phyloP scores from a whole-genome alignment of 2,888 invertebrate species.

The Catocala sponsa region DNA sequence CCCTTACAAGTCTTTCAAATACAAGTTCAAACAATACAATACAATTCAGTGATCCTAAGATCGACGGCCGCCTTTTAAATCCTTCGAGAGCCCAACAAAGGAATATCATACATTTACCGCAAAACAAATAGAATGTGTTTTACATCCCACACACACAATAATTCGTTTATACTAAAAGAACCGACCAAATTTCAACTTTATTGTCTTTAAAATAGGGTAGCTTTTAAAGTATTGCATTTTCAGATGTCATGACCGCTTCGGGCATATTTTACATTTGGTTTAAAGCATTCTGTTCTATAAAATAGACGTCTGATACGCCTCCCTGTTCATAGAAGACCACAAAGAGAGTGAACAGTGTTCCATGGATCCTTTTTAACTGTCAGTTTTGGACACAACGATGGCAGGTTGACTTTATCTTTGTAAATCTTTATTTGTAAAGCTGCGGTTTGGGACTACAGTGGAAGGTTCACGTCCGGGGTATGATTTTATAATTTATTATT shows the following conservation, averaged over 20 bases:
- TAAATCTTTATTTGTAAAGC: slow-evolving; percentile 15
- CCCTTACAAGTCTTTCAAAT: neutral
- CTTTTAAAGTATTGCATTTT: neutral
- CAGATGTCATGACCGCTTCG: neutral
- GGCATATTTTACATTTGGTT: neutral
- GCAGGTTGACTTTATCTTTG: slow-evolving; percentile 19
- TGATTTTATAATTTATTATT: slow-evolving; percentile 6
- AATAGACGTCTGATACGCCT: neutral
- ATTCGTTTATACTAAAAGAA: neutral
- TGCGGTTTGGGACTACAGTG: slow-evolving; percentile 5
- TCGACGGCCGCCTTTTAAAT: neutral
- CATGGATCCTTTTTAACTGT: neutral
- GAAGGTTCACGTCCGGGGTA: neutral
- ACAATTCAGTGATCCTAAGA: neutral
- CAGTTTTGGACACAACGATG: slow-evolving; percentile 2
- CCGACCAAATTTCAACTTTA: neutral
- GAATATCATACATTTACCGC: too few relatives aligned
- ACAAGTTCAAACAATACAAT: neutral
- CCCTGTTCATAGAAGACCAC: neutral
- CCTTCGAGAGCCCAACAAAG: neutral
- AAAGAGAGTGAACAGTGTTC: neutral
- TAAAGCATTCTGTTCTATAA: neutral
- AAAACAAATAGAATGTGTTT: neutral
- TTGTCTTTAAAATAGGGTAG: neutral
- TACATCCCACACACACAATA: neutral